Evolutionary conservation across 2,113 vertebrate species (phyloP).

Genomic region (Sprattus sprattus): DNA sequence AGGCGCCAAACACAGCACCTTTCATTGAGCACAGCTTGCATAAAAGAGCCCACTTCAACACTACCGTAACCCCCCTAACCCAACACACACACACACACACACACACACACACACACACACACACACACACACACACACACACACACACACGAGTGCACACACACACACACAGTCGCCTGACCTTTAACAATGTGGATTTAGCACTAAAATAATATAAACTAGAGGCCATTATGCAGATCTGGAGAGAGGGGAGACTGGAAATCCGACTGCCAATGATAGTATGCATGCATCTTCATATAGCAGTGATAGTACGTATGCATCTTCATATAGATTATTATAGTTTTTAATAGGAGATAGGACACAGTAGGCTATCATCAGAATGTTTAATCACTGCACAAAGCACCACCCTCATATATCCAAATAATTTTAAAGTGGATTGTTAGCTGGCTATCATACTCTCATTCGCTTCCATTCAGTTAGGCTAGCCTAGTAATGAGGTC

Average conservation of each 20-base stretch:
- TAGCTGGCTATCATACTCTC: too few species aligned
- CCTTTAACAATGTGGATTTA: constrained; percentile 71
- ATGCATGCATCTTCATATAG: background rate
- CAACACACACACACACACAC: constrained; percentile 27
- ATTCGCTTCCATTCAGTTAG: too few species aligned
- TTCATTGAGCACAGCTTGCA: constrained; percentile 92
- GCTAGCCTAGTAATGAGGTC: too few species aligned
- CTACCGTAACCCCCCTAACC: constrained; percentile 35
- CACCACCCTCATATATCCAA: too few species aligned
- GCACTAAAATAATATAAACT: constrained; percentile 64
- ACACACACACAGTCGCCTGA: constrained; percentile 52
- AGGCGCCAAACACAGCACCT: constrained; percentile 87
- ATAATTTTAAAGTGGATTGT: too few species aligned
- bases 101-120: background rate
- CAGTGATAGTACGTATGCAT: too few species aligned
- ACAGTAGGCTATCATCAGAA: too few species aligned
- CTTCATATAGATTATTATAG: too few species aligned
- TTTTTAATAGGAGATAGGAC: too few species aligned
- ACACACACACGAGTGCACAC: background rate
- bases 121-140: background rate
- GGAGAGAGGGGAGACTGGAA: background rate
- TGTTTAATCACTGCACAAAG: too few species aligned
- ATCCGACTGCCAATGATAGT: background rate
- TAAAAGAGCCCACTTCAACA: constrained; percentile 73
- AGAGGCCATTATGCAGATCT: background rate